Evolutionary conservation across 2,888 invertebrate species (phyloP).

Genomic region (Microplitis deprimator): DNA sequence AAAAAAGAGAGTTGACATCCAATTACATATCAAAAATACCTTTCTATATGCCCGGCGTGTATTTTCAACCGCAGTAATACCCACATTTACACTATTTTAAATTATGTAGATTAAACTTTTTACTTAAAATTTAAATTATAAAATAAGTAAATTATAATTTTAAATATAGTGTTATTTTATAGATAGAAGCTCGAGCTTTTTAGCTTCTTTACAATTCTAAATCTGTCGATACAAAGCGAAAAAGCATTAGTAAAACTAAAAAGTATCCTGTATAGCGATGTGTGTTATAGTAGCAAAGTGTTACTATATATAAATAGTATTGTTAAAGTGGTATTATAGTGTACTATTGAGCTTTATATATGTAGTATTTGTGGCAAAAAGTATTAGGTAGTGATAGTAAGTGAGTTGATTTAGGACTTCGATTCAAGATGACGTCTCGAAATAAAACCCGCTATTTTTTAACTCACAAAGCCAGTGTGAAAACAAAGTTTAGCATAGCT

Average conservation of each 20-base stretch:
- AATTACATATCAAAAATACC: too few relatives aligned
- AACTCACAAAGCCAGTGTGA: constrained; percentile 34
- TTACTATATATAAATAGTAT: not conserved
- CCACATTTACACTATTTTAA: too few relatives aligned
- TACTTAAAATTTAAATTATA: too few relatives aligned
- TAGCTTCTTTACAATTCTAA: not conserved
- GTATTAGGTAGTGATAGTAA: not conserved
- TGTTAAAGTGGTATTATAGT: not conserved
- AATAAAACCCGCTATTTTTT: constrained; percentile 25
- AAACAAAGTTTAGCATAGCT: constrained; percentile 49
- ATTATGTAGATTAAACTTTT: too few relatives aligned
- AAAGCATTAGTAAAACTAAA: not conserved
- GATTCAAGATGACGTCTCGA: constrained; percentile 1
- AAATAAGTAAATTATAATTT: not conserved
- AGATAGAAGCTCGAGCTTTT: not conserved
- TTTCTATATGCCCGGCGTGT: too few relatives aligned
- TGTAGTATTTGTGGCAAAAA: not conserved
- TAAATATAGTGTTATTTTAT: not conserved
- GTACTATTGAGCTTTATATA: not conserved
- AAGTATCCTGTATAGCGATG: not conserved
- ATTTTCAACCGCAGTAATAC: too few relatives aligned
- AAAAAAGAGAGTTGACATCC: too few relatives aligned
- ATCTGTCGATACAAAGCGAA: not conserved
- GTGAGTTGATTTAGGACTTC: constrained; percentile 14
- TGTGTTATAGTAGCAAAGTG: not conserved